A percentile compares a stretch with the other conserved stretches of the same genome.
Conservation (phyloP, 1,140 invertebrate genomes). For the Anastrepha obliqua region DNA sequence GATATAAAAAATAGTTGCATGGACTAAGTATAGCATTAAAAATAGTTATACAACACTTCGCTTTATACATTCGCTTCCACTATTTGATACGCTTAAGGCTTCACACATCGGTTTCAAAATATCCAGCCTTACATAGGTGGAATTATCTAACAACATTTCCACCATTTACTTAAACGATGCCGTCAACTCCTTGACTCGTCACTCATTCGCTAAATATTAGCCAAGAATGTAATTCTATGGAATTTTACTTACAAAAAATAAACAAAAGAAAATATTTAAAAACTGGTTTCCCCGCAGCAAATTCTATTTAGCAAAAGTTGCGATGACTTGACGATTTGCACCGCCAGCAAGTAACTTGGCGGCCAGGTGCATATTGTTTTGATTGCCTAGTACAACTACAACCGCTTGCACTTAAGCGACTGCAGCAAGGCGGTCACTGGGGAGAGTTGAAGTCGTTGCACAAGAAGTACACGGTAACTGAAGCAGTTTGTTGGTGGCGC, state of each 20-base stretch:
- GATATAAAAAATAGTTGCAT: too few species aligned
- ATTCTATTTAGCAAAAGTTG: conserved; percentile 17
- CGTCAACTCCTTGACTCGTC: conserved; percentile 2
- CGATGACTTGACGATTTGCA: background rate
- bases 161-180: background rate
- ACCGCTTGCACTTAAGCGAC: conserved; percentile 11
- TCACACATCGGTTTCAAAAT: too few species aligned
- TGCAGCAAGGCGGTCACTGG: background rate
- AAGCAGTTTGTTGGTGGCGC: background rate
- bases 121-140: too few species aligned
- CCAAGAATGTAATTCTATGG: conserved; percentile 18
- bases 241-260: background rate
- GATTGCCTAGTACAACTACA: conserved; percentile 12
- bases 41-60: too few species aligned
- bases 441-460: background rate
- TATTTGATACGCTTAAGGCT: too few species aligned
- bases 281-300: conserved; percentile 9
- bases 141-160: conserved; percentile 8
- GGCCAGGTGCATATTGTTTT: conserved; percentile 49
- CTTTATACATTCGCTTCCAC: too few species aligned
- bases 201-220: background rate
- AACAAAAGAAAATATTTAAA: background rate
- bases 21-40: too few species aligned
- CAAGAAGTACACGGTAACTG: background rate
- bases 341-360: background rate